A percentile compares a stretch with the other conserved stretches of the same genome.
Evolutionary conservation across 1,140 invertebrate species (phyloP).

Genomic region (Hycleus phaleratus): DNA sequence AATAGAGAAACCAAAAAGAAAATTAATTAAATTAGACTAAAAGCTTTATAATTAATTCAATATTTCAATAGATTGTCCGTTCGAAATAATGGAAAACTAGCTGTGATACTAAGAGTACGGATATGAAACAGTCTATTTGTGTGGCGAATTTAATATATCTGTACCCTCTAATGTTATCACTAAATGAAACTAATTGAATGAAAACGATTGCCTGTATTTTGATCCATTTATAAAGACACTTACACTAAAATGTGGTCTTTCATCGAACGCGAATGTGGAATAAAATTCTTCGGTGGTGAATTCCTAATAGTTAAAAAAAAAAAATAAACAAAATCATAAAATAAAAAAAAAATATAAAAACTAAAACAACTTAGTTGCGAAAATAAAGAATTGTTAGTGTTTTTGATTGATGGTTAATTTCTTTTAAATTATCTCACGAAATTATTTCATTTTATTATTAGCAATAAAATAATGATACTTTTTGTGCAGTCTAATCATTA

Average conservation of each 20-base stretch:
- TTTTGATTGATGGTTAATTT: too few species aligned
- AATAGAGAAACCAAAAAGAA: too few species aligned
- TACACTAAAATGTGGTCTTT: constrained; percentile 32
- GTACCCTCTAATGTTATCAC: too few species aligned
- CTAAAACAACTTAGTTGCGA: background rate
- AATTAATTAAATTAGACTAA: too few species aligned
- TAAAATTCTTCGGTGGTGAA: constrained; percentile 37
- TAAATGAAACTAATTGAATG: too few species aligned
- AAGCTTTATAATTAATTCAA: too few species aligned
- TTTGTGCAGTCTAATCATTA: constrained; percentile 13
- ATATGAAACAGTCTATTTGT: too few species aligned
- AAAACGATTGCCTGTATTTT: background rate
- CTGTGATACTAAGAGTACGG: too few species aligned
- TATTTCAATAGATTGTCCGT: too few species aligned
- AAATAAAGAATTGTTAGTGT: too few species aligned
- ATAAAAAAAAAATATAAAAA: background rate
- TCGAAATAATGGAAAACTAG: too few species aligned
- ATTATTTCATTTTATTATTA: background rate
- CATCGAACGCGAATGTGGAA: constrained; percentile 38
- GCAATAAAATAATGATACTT: constrained; percentile 1
- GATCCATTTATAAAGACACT: constrained; percentile 16
- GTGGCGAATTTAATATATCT: too few species aligned
- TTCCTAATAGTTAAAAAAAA: constrained; percentile 29
- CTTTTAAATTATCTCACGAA: background rate
- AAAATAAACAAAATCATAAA: constrained; percentile 17